Conservation (phyloP, 2,888 invertebrate species). For the Microchrysa polita region DNA sequence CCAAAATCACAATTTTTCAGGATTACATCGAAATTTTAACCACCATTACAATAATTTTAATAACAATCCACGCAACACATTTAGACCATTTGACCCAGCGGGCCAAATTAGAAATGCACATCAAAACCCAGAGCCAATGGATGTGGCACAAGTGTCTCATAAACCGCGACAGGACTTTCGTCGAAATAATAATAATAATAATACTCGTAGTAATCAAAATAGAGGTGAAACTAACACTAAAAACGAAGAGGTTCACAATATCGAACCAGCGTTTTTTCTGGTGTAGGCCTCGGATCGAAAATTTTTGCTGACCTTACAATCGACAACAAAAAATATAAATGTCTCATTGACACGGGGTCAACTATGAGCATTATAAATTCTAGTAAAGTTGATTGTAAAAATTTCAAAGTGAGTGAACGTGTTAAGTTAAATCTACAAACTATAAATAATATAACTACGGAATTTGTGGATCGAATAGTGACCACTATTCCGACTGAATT, state of each 20-base stretch:
- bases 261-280: constrained; percentile 10
- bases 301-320: background rate
- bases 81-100: background rate
- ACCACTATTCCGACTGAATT: background rate
- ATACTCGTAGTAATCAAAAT: too few species aligned
- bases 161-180: too few species aligned
- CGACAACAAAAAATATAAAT: background rate
- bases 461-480: background rate
- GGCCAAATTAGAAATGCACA: background rate
- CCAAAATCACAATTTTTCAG: background rate
- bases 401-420: background rate
- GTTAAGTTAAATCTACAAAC: background rate
- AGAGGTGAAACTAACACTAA: background rate
- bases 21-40: background rate
- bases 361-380: constrained; percentile 21
- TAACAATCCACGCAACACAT: background rate
- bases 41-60: background rate
- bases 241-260: constrained; percentile 1
- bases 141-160: too few species aligned
- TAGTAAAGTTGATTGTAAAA: background rate
- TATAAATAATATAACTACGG: background rate
- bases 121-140: background rate
- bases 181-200: too few species aligned
- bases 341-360: background rate
- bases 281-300: constrained; percentile 22